phyloP scores from a whole-genome alignment of 2,888 invertebrate species.

The Lithophane leautieri region DNA sequence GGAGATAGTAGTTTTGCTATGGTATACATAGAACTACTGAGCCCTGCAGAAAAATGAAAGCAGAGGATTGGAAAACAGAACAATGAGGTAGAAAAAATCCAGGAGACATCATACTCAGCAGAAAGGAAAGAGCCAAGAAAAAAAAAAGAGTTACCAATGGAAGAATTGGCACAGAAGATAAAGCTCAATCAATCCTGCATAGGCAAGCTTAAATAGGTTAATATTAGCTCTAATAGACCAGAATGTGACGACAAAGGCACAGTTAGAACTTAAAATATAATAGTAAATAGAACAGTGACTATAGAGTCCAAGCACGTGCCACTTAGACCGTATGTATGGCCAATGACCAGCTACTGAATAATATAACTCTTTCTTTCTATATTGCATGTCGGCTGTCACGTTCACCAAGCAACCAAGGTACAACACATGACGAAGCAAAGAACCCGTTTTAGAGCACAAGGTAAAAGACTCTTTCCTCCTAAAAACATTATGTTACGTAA shows the following conservation, averaged over 20 bases:
- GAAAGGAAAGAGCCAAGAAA: neutral
- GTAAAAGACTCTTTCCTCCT: neutral
- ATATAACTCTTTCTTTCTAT: conserved; percentile 30
- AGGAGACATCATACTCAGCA: neutral
- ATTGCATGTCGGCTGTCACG: conserved; percentile 43
- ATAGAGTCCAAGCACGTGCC: conserved; percentile 36
- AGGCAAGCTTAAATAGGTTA: neutral
- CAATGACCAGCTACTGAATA: conserved; percentile 36
- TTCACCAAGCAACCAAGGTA: conserved; percentile 25
- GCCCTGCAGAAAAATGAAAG: neutral
- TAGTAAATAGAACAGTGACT: conserved; percentile 27
- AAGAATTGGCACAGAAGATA: neutral
- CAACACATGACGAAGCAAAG: conserved; percentile 1
- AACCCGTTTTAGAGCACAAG: conserved; percentile 9
- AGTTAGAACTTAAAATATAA: conserved; percentile 7
- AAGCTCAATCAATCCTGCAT: no score
- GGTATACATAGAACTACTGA: neutral
- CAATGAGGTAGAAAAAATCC: neutral
- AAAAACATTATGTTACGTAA: neutral
- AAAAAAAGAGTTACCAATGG: neutral
- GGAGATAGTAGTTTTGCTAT: conserved; percentile 16
- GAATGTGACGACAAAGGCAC: neutral
- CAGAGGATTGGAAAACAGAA: neutral
- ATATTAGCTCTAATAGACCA: neutral
- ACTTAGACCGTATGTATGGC: conserved; percentile 14